Conservation (phyloP, 2,113 vertebrate species). For the Nerophis lumbriciformis region DNA sequence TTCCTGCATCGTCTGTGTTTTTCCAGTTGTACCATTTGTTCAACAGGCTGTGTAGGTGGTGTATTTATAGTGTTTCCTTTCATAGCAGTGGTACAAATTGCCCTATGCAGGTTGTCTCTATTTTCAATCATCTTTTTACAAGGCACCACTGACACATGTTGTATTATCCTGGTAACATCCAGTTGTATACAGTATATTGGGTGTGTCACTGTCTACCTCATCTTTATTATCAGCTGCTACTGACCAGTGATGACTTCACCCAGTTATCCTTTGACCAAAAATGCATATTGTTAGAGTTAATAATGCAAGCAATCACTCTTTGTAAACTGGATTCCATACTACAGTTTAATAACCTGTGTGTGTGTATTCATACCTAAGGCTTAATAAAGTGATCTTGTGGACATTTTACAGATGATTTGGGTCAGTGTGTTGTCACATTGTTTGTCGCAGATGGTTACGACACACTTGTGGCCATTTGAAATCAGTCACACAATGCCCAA, state of each 20-base stretch:
- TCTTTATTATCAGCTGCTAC: conserved; percentile 66
- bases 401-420: conserved; percentile 39
- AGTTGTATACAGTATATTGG: conserved; percentile 60
- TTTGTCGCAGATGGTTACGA: conserved; percentile 22
- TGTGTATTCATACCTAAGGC: conserved; percentile 48
- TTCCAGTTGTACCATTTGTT: conserved; percentile 41
- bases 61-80: conserved; percentile 46
- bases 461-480: conserved; percentile 29
- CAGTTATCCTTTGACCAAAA: conserved; percentile 65
- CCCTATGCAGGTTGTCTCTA: conserved; percentile 48
- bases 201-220: conserved; percentile 77
- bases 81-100: conserved; percentile 26
- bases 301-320: conserved; percentile 43
- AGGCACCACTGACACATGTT: conserved; percentile 23
- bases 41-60: conserved; percentile 45
- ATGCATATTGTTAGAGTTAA: conserved; percentile 24
- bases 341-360: conserved; percentile 45
- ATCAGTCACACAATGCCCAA: conserved; percentile 49
- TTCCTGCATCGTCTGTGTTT: conserved; percentile 19
- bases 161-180: conserved; percentile 42
- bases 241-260: conserved; percentile 64
- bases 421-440: conserved; percentile 50
- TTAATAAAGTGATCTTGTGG: conserved; percentile 72
- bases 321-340: conserved; percentile 42
- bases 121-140: conserved; percentile 38